Conservation (phyloP, 2,113 vertebrate genomes). For the Nerophis ophidion region DNA sequence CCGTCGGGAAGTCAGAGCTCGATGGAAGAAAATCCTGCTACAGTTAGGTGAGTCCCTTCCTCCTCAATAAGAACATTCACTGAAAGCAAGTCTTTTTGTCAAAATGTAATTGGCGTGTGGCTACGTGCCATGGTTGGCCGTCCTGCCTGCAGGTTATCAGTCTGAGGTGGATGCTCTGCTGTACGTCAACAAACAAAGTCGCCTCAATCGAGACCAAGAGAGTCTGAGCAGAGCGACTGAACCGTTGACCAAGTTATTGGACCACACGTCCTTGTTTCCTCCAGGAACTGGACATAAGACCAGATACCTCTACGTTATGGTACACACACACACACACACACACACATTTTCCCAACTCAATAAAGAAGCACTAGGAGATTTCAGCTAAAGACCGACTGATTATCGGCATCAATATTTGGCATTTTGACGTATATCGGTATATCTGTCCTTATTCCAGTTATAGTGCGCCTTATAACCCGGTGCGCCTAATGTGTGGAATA, state of each 20-base stretch:
- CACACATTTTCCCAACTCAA: too few relatives aligned
- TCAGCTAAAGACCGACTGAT: too few relatives aligned
- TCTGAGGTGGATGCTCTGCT: slow-evolving; percentile 2
- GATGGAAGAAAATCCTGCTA: slow-evolving; percentile 9
- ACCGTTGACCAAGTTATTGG: slow-evolving; percentile 1
- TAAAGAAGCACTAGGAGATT: too few relatives aligned
- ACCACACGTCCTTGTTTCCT: slow-evolving; percentile 5
- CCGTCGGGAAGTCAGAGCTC: slow-evolving; percentile 6
- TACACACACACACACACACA: background rate
- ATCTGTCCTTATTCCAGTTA: too few relatives aligned
- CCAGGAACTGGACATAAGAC: slow-evolving; percentile 4
- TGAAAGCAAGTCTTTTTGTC: too few relatives aligned
- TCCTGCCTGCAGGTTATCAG: slow-evolving; percentile 2
- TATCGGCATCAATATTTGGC: too few relatives aligned
- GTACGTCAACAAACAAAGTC: background rate
- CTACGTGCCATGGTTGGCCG: too few relatives aligned
- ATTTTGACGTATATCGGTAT: too few relatives aligned
- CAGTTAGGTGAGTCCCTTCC: background rate
- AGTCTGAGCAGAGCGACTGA: background rate
- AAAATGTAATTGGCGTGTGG: too few relatives aligned
- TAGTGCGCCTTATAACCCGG: too few relatives aligned
- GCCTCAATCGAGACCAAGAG: background rate
- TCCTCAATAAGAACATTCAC: background rate
- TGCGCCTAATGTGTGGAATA: too few relatives aligned
- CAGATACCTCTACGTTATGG: slow-evolving; percentile 11